Conservation (phyloP, 2,113 vertebrate genomes). For the Larimichthys polyactis region DNA sequence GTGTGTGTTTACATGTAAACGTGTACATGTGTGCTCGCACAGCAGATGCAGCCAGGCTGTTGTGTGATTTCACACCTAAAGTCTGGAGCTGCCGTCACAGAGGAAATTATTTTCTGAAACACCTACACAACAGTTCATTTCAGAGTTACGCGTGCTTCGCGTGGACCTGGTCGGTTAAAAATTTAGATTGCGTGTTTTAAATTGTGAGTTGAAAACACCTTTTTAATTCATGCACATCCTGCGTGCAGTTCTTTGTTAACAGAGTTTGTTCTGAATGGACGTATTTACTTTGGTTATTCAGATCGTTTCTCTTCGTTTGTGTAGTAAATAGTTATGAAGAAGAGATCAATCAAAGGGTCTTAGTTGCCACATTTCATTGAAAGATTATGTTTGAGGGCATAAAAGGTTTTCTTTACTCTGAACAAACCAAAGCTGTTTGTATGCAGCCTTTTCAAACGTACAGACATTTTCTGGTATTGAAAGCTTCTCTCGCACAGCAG, state of each 20-base stretch:
- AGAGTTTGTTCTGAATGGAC: background rate
- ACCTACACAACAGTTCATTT: slow-evolving; percentile 28
- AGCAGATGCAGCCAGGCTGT: slow-evolving; percentile 59
- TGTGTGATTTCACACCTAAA: slow-evolving; percentile 47
- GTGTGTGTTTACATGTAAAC: slow-evolving; percentile 38
- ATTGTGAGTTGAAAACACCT: background rate
- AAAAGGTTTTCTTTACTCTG: background rate
- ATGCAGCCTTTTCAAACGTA: background rate
- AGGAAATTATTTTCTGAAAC: slow-evolving; percentile 46
- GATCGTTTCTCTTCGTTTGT: slow-evolving; percentile 4
- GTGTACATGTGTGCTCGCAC: slow-evolving; percentile 27
- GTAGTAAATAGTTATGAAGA: background rate
- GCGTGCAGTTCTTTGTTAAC: background rate
- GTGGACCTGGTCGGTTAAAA: background rate
- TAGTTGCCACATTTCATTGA: background rate
- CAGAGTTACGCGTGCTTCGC: background rate
- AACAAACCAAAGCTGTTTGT: slow-evolving; percentile 11
- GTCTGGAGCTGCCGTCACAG: slow-evolving; percentile 30
- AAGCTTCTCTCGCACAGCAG: slow-evolving; percentile 10
- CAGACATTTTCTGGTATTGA: background rate
- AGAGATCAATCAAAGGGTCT: background rate
- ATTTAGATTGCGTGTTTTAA: slow-evolving; percentile 14
- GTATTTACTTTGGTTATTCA: slow-evolving; percentile 13
- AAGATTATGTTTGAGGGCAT: background rate
- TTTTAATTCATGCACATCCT: slow-evolving; percentile 1